Evolutionary conservation across 1,140 invertebrate genomes (phyloP).

Genomic region (Calycopis cecrops): DNA sequence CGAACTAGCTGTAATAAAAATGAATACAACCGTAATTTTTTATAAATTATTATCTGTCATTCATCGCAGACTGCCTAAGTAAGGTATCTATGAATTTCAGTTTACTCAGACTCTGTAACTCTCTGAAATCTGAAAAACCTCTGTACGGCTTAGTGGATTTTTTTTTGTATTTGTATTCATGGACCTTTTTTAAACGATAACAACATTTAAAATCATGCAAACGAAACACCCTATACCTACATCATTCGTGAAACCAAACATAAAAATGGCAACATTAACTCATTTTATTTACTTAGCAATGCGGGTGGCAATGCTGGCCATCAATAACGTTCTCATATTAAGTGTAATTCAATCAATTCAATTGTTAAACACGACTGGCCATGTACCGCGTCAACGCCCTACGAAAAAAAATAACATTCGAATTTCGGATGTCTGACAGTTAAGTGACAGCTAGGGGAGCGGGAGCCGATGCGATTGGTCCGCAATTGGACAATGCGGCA

Average conservation of each 20-base stretch:
- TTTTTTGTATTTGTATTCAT: too few relatives aligned
- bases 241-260: neutral
- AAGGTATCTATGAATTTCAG: too few relatives aligned
- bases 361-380: constrained; percentile 58
- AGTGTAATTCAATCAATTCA: constrained; percentile 66
- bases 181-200: too few relatives aligned
- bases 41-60: too few relatives aligned
- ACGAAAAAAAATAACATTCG: constrained; percentile 51
- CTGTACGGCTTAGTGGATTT: too few relatives aligned
- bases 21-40: too few relatives aligned
- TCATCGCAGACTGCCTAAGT: too few relatives aligned
- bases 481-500: constrained; percentile 66
- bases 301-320: constrained; percentile 45
- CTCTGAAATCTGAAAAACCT: too few relatives aligned
- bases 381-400: constrained; percentile 61
- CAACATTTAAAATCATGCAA: too few relatives aligned
- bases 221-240: too few relatives aligned
- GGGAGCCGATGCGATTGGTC: constrained; percentile 53
- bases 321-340: constrained; percentile 54
- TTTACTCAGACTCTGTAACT: too few relatives aligned
- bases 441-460: constrained; percentile 68
- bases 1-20: too few relatives aligned
- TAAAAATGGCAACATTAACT: constrained; percentile 4
- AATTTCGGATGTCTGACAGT: constrained; percentile 42
- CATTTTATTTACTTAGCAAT: constrained; percentile 45